Evolutionary conservation across 2,113 vertebrate species (phyloP).

Genomic region (Chionis minor): DNA sequence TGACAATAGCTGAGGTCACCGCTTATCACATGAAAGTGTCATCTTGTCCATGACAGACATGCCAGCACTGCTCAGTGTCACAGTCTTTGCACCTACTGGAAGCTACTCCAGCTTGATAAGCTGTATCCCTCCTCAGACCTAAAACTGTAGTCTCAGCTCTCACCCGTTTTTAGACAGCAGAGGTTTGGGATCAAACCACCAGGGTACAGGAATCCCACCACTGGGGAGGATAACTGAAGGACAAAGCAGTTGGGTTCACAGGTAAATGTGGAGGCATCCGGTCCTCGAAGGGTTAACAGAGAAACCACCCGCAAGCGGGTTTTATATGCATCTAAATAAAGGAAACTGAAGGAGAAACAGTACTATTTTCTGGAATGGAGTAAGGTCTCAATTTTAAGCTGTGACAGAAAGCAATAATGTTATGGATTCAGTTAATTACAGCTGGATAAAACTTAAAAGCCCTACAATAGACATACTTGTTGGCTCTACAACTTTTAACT

Average conservation of each 20-base stretch:
- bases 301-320: neutral
- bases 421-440: conserved; percentile 46
- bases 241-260: neutral
- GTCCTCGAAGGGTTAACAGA: conserved; percentile 1
- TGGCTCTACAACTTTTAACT: neutral
- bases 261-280: neutral
- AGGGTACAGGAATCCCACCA: neutral
- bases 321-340: conserved; percentile 12
- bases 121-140: neutral
- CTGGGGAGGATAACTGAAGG: neutral
- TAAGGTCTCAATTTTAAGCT: conserved; percentile 14
- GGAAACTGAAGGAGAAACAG: conserved; percentile 10
- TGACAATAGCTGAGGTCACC: conserved; percentile 10
- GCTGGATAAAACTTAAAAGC: conserved; percentile 21
- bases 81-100: conserved; percentile 59
- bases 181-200: neutral
- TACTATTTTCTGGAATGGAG: neutral
- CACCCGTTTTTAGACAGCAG: neutral
- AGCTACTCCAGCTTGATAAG: conserved; percentile 51
- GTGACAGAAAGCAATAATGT: conserved; percentile 20
- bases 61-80: conserved; percentile 63
- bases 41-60: conserved; percentile 21
- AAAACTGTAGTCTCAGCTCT: neutral
- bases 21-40: conserved; percentile 61
- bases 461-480: neutral